Evolutionary conservation across 2,888 invertebrate species (phyloP), one percentile per base, ranked within the genome.

Genomic region (Campoletis raptor): DNA sequence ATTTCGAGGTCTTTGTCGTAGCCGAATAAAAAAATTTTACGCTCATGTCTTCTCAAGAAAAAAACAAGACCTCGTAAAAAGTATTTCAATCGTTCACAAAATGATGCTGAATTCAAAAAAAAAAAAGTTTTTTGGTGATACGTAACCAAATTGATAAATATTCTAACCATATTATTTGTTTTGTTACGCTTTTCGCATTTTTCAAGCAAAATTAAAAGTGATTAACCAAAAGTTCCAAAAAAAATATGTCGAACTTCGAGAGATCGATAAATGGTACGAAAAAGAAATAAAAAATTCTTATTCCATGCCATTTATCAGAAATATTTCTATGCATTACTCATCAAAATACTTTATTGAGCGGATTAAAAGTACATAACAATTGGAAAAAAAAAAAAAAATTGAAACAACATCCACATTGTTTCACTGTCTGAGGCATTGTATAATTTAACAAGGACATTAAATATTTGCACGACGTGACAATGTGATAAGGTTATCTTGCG

Each of bases 401-500:
- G 18, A 15, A 73, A 9, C 52, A 64, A 61, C 61, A 37, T 61
- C 79, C 69, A 66, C 69, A 79, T 84, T 81, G 73, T 73, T 24
- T 77, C 57, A 64, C 48, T 66, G 70, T 85, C 74, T 8, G 42
- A 73, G 66, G 45, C 66, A 45, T 81, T 86, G 80, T 77, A 77
- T 86, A 81, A 86, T 72, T 86, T 73, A 78, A 64, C 86, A 79
- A 73, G 85, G 80, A 57, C 79, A 83, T 88, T 66, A 81, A 85
- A 87, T 85, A 86, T 85, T 85, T 81, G 72, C 81, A 69, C 72
- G 72, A 72, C 81, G 73, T 70, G 83, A 83, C 88, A 85, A 88
- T 88, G 85, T 84, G 89, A 90, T 90, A 91, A 92, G 91, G 90
- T 92, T 91, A 91, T 91, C 91, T 80, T 88, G 87, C 91, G 91